Conservation (phyloP, 2,888 invertebrate species). For the Troides aeacus region DNA sequence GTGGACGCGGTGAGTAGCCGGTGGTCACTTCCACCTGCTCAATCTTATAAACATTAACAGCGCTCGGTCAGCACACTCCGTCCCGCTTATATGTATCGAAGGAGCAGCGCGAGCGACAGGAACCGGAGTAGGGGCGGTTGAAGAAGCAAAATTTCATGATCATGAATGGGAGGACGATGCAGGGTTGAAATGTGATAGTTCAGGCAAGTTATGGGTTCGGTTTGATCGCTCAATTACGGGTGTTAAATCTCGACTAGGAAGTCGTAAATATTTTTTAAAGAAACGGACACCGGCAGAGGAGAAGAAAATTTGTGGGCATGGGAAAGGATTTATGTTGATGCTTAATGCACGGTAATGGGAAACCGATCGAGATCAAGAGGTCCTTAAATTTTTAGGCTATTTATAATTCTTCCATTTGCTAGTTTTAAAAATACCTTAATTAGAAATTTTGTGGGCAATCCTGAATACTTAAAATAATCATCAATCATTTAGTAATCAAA, state of each 20-base stretch:
- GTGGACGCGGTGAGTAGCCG: slow-evolving; percentile 63
- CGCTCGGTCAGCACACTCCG: slow-evolving; percentile 42
- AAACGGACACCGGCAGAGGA: slow-evolving; percentile 12
- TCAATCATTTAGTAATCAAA: too few species aligned
- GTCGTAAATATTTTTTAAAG: slow-evolving; percentile 59
- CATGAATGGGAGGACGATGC: slow-evolving; percentile 44
- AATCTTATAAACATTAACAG: slow-evolving; percentile 37
- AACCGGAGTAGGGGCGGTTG: slow-evolving; percentile 38
- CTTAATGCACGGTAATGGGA: too few species aligned
- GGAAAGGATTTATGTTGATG: slow-evolving; percentile 4
- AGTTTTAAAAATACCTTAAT: too few species aligned
- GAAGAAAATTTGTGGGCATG: slow-evolving; percentile 19
- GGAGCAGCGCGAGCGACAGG: slow-evolving; percentile 35
- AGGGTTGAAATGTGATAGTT: slow-evolving; percentile 70
- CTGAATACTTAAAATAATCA: too few species aligned
- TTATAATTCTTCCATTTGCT: too few species aligned
- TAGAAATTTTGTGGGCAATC: too few species aligned
- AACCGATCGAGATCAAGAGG: too few species aligned
- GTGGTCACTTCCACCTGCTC: slow-evolving; percentile 72
- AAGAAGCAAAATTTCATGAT: slow-evolving; percentile 45
- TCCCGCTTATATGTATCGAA: slow-evolving; percentile 27
- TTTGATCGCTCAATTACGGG: slow-evolving; percentile 74
- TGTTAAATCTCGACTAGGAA: slow-evolving; percentile 67
- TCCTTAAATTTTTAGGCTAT: too few species aligned
- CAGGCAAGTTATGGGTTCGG: slow-evolving; percentile 59